A percentile compares a stretch with the other conserved stretches of the same genome.
phyloP scores from a whole-genome alignment of 2,113 vertebrate species.

The Nipponia nippon region DNA sequence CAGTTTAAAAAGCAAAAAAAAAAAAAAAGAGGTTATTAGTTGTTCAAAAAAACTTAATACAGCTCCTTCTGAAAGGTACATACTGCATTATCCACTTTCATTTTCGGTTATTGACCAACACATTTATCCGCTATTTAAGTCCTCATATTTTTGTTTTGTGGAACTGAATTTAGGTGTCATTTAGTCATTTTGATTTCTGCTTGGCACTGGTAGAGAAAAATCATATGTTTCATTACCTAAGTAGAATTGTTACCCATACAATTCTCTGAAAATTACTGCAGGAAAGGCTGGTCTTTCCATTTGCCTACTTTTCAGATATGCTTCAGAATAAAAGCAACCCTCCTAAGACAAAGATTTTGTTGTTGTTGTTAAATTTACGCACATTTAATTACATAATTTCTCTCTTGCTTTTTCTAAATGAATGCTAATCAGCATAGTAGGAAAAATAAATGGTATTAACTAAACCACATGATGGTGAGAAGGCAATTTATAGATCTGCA shows the following conservation, averaged over 20 bases:
- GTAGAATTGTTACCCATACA: not conserved
- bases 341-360: not conserved
- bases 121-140: not conserved
- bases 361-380: not conserved
- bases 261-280: not conserved
- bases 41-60: not conserved
- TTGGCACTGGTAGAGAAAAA: slow-evolving; percentile 13
- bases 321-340: not conserved
- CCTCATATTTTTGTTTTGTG: not conserved
- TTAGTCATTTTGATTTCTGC: not conserved
- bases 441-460: not conserved
- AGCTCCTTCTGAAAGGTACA: not conserved
- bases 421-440: not conserved
- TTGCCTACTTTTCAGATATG: not conserved
- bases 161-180: not conserved
- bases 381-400: not conserved
- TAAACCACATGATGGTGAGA: not conserved
- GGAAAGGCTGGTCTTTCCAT: not conserved
- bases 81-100: not conserved
- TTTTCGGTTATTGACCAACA: not conserved
- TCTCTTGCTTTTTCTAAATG: not conserved
- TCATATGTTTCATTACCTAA: not conserved
- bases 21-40: not conserved
- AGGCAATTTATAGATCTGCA: not conserved
- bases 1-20: not conserved